Base-by-base conservation (phyloP, 2,797 vertebrate species). In the Muscicapa comitata region DNA sequence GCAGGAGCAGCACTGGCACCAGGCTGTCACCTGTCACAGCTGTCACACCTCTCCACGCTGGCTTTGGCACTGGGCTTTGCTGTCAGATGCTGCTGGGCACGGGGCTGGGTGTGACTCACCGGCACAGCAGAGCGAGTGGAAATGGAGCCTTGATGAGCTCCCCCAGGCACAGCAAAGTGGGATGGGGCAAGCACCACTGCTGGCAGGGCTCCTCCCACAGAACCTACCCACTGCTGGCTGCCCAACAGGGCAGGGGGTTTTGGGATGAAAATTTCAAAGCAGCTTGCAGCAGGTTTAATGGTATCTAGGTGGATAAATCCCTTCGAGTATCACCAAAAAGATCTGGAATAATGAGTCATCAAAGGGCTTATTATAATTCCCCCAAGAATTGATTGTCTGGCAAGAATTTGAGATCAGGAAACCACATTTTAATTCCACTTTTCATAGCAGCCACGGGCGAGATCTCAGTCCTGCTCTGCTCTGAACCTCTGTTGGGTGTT, bases 231-330 rank as follows among this genome's bases (percentile, higher is more conserved):
- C 65, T 11, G 66, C 0, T 0, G 29, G 83, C 40, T 75, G 62
- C 71, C 48, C 26, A n/a, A 3, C 12, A 1, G 0, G 10, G 10
- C 12, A 1, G 0, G 10, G 10, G 47, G 5, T 13, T 68, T 61
- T 54, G 3, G 20, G 57, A n/a, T 68, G 21, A 66, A 88, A 54
- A 21, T 61, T 72, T 81, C 84, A 84, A 80, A 79, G 48, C 17
- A 53, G 20, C 16, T 23, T 9, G n/a, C 57, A 66, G 19, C 11
- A 78, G 43, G 43, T 91, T 88, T 77, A 84, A 80, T 38, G 17
- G 53, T 33, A 58, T 59, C 58, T 19, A 31, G 38, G 42, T 1
- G 3, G 61, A 58, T 70, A 82, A 91, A 89, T 74, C 48, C 53
- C 33, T 74, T 38, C 2, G 11, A 90, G 29, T 68, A 87, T 50